Evolutionary conservation across 2,888 invertebrate genomes (phyloP), one percentile per base, ranked within the genome.

Genomic region (Mimumesa dahlbomi): DNA sequence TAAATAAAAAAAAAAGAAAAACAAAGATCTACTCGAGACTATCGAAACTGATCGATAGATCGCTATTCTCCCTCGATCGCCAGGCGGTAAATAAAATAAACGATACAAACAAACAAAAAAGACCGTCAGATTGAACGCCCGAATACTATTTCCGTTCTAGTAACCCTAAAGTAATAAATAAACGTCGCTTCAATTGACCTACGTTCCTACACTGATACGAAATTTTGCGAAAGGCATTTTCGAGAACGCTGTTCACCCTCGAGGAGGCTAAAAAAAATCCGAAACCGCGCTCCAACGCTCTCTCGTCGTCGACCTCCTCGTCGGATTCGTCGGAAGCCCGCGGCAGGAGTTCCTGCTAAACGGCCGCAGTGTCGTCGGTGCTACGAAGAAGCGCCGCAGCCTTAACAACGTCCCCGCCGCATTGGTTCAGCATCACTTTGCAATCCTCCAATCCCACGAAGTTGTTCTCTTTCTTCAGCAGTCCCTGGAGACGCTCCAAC

Each of bases 401-500:
- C 69, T 89, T 89, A 1, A 88, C 86, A 14, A 89, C 86, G 29
- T 89, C 88, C 5, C 89, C 89, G 11, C 85, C 86, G 62, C 89
- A 89, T 57, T 89, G 87, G 18, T 82, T 83, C 40, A 89, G 69
- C 85, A 88, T 87, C 13, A 84, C 82, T 63, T 89, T 89, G 52
- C 89, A 89, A 50, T 89, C 89, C 52, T 89, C 88, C 1, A 89
- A 73, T 0, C 84, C 80, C 4, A 88, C 87, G 40, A 87, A 88
- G 48, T 85, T 87, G 62, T 89, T 88, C 56, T 89, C 89, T 46
- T 86, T 88, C 40, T 85, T 87, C 13, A 89, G 43, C 19, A 89
- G 48, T 0, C 84, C 84, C 85, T 93, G 93, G 40, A 96, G 91
- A 52, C 94, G 92, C 18, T 94, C 91, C 70, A 95, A 90, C 87